Base-by-base conservation (phyloP, 1,140 invertebrate genomes). In the Drosophila bocki region DNA sequence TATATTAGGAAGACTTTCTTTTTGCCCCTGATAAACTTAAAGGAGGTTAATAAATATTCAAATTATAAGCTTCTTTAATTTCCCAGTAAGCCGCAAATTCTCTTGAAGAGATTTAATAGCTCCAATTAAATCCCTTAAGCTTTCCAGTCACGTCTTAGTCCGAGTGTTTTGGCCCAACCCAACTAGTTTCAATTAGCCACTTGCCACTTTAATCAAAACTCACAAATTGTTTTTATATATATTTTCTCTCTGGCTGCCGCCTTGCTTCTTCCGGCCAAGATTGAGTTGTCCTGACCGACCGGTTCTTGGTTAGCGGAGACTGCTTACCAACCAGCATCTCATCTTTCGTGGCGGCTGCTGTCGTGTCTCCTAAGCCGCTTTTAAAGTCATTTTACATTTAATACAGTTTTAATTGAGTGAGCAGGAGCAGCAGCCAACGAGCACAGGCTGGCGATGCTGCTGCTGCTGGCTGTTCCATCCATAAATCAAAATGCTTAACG, bases 381-480 rank as follows among this genome's bases (percentile, higher is more conserved):
- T 84, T 69, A 78, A 88, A 84, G 74, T 65, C 84, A 90, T 75
- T 88, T 88, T 75, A 83, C 72, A 90, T 88, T 90, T 88, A 88
- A 88, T 88, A 88, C 81, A 90, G 84, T 90, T 88, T 88, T 88
- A 88, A 88, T 88, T 88, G 84, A 86, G 58, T 78, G 75, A 75
- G 47, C 68, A 70, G 67, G 56, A 59, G 42, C 41, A 69, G 39
- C 44, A 26, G 19, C 41, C 19, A 39, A 56, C 53, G 35, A 56
- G 53, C 53, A 56, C 48, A 42, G 17, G 45, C 42, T 58, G 47
- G 22, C 9, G 58, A 35, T 15, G 26, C 19, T 19, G 17, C 0
- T 53, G 51, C 33, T 54, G 51, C 33, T 22, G 53, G 53, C 53
- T 39, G 53, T 26, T 62, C 63, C 32, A 37, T 48, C 71, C 53